Conservation (phyloP, 2,113 vertebrate species). For the Phyllostomus discolor region DNA sequence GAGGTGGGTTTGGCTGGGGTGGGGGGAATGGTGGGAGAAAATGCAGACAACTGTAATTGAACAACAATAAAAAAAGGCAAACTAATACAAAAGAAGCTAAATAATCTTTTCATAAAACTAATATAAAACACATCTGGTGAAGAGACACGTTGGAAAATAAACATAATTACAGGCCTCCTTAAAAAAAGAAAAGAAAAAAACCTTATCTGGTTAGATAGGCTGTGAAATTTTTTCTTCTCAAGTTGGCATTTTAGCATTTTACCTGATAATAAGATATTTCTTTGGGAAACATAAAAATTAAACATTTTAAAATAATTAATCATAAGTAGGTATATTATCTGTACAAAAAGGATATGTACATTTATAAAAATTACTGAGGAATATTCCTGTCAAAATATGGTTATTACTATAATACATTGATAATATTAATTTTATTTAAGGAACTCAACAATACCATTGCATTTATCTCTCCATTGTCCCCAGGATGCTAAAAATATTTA, state of each 20-base stretch:
- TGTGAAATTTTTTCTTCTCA: neutral
- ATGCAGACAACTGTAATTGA: too few relatives aligned
- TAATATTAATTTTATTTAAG: conserved; percentile 14
- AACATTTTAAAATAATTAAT: neutral
- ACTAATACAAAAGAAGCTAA: neutral
- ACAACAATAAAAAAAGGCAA: neutral
- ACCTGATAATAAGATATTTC: neutral
- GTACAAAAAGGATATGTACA: neutral
- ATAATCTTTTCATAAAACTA: neutral
- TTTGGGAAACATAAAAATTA: neutral
- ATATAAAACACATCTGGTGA: neutral
- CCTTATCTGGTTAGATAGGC: neutral
- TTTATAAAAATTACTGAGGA: neutral
- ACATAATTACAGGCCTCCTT: neutral
- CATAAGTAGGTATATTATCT: neutral
- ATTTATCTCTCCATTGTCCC: conserved; percentile 34
- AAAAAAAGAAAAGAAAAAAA: neutral
- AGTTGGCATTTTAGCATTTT: neutral
- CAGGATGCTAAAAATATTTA: neutral
- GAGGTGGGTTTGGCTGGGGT: too few relatives aligned
- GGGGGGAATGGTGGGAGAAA: too few relatives aligned
- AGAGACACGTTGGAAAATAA: neutral
- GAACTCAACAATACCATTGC: neutral
- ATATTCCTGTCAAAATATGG: neutral
- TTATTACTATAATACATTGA: neutral